Percentiles rank a stretch among this genome's conserved stretches.
Evolutionary conservation across 2,888 invertebrate species (phyloP).

Genomic region (Buathra laborator): DNA sequence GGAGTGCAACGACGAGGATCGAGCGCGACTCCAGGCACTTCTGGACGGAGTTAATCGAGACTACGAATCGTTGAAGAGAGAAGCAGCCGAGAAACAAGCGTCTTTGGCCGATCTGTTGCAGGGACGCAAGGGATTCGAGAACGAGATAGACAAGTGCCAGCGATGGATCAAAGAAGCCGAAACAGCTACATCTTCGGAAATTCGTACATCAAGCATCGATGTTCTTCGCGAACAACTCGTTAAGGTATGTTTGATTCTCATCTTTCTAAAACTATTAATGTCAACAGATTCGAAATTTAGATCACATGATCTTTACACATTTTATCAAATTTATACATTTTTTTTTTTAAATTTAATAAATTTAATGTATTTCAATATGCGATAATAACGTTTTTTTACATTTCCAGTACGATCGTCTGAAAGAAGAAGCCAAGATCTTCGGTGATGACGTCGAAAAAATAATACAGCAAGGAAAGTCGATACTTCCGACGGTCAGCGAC

Average conservation of each 20-base stretch:
- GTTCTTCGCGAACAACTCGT: conserved; percentile 94
- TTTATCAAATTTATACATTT: no score
- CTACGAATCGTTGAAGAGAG: conserved; percentile 90
- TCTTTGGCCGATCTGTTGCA: conserved; percentile 91
- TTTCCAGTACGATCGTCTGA: conserved; percentile 90
- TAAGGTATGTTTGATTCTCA: conserved; percentile 86
- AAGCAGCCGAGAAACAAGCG: conserved; percentile 90
- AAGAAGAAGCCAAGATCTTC: conserved; percentile 90
- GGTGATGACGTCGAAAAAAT: conserved; percentile 91
- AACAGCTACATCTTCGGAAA: conserved; percentile 93
- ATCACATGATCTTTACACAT: background rate
- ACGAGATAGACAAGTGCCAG: conserved; percentile 92
- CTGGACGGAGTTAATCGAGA: conserved; percentile 90
- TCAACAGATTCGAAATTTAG: background rate
- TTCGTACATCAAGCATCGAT: conserved; percentile 92
- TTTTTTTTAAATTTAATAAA: background rate
- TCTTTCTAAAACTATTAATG: background rate
- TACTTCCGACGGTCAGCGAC: conserved; percentile 93
- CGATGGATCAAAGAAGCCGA: conserved; percentile 97
- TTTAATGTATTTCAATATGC: no score
- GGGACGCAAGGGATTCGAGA: conserved; percentile 93
- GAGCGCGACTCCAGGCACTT: conserved; percentile 88
- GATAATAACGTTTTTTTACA: conserved; percentile 1
- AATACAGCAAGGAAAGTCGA: conserved; percentile 92
- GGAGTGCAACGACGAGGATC: conserved; percentile 92